Evolutionary conservation across 2,113 vertebrate species (phyloP).

Genomic region (Polypterus senegalus): DNA sequence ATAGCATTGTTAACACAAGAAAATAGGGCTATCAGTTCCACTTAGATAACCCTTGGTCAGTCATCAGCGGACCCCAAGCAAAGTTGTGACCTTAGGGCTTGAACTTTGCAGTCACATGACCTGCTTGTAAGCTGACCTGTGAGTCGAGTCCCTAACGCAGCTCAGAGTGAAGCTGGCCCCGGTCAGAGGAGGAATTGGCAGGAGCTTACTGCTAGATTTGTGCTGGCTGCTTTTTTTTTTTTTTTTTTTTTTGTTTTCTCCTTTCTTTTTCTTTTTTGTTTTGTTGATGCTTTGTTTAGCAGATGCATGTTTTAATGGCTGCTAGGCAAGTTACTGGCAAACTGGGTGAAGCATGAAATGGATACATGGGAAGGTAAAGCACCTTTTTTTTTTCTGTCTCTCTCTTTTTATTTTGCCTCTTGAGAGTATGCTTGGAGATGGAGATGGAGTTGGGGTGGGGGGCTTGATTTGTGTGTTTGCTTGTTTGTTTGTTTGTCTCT

Average conservation of each 20-base stretch:
- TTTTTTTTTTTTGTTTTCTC: too few relatives aligned
- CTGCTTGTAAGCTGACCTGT: conserved; percentile 79
- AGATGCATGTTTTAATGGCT: conserved; percentile 64
- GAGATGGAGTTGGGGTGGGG: not conserved
- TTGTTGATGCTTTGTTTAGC: conserved; percentile 33
- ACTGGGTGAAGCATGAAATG: conserved; percentile 74
- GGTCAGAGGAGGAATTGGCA: conserved; percentile 15
- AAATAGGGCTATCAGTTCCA: conserved; percentile 79
- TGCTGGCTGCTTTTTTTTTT: too few relatives aligned
- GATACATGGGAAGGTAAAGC: conserved; percentile 86
- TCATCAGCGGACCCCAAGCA: conserved; percentile 63
- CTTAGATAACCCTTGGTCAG: conserved; percentile 79
- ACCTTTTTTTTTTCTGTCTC: not conserved
- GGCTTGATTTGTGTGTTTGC: not conserved
- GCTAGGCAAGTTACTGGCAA: conserved; percentile 39
- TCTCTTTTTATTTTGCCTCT: not conserved
- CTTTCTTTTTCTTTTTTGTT: too few relatives aligned
- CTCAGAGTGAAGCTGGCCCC: conserved; percentile 55
- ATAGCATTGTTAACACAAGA: conserved; percentile 51
- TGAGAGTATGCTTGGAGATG: not conserved
- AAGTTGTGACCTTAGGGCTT: conserved; percentile 79
- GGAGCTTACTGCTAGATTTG: not conserved
- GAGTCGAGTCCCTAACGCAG: conserved; percentile 43
- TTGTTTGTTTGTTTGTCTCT: not conserved
- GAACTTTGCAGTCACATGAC: conserved; percentile 86